phyloP scores from a whole-genome alignment of 2,888 invertebrate species.

The Prostheceraeus crozeri region DNA sequence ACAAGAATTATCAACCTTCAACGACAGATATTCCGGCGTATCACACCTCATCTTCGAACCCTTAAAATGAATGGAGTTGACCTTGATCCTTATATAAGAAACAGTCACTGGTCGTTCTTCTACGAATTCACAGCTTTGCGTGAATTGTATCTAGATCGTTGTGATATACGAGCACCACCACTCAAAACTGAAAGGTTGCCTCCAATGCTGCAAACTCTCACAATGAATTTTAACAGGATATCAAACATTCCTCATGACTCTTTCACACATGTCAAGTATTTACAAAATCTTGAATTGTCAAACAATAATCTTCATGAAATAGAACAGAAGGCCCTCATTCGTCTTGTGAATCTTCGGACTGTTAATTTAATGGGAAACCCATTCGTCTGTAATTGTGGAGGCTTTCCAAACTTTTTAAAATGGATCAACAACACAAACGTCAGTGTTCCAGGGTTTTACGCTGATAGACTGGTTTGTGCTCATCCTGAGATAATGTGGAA shows the following conservation, averaged over 20 bases:
- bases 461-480: not conserved
- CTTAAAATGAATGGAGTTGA: constrained; percentile 13
- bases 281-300: not conserved
- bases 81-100: constrained; percentile 14
- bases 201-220: not conserved
- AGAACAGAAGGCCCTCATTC: not conserved
- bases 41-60: not conserved
- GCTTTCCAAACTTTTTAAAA: not conserved
- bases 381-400: not conserved
- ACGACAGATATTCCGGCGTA: not conserved
- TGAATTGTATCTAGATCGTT: constrained; percentile 1
- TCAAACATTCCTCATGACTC: too few relatives aligned
- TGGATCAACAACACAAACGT: not conserved
- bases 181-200: not conserved
- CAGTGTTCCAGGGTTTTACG: not conserved
- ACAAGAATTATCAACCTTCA: constrained; percentile 5
- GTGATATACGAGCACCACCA: not conserved
- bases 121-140: not conserved
- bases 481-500: not conserved
- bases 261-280: too few relatives aligned
- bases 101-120: constrained; percentile 26
- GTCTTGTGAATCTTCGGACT: not conserved
- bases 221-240: not conserved
- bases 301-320: not conserved
- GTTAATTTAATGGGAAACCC: not conserved